Evolutionary conservation across 2,113 vertebrate genomes (phyloP), one percentile per base, ranked within the genome.

Genomic region (Notiomystis cincta): DNA sequence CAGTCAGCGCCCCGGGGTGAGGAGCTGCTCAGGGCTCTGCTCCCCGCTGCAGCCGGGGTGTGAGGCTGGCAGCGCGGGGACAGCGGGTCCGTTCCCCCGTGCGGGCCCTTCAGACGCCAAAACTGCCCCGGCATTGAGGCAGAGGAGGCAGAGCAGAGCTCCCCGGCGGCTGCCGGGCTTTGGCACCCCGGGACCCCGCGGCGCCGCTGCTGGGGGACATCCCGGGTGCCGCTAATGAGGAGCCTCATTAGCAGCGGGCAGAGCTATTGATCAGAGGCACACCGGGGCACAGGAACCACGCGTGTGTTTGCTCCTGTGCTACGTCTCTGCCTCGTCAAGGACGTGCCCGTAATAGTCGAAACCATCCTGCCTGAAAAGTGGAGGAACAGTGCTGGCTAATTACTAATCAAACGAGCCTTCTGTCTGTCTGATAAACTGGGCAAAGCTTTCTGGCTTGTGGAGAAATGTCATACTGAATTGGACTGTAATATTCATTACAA

Each of bases 211-310:
- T 2, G 6, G 57, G 89, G 78, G 42, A 89, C n/a, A 54, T 58
- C 61, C 89, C 87, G 60, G 10, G 9, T 42, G 89, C 78, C 48
- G 57, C 73, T 96, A 48, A 85, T 47, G 93, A 93, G 78, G 27
- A 28, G 78, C 38, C 58, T 90, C 30, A 22, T 85, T 86, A 94
- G 79, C 69, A 77, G 22, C 4, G 67, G 47, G n/a, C 60, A 44
- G 51, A 56, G 35, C 42, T 51, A 53, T 13, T 64, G 72, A 47
- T 81, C 80, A 84, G 64, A 24, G 42, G 22, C 65, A 79, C 38
- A 12, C 60, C 23, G 3, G 31, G n/a, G 35, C 28, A 50, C 12
- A 27, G 51, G 48, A 84, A 10, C 54, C 2, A 1, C 1, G 1
- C 0, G 0, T 42, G 13, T 6, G 35, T 56, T 60, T 82, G 48